These are phyloP conservation scores for Timema cristinae DNA, from an alignment of 2,888 invertebrate genomes.

Conservation along the genomic window DNA sequence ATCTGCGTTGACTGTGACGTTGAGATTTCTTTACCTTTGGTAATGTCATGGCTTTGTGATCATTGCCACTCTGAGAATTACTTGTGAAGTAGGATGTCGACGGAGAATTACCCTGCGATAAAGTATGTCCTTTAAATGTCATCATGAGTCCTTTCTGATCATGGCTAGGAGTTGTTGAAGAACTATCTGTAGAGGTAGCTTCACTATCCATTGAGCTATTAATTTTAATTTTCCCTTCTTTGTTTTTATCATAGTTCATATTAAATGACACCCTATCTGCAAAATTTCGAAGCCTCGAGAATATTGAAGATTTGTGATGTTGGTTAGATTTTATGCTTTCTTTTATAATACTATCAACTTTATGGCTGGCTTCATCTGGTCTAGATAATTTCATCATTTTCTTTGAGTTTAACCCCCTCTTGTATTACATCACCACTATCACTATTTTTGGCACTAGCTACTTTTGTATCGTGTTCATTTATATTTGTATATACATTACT, in stretches of 20 bases:
- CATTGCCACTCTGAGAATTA: slow-evolving; percentile 24
- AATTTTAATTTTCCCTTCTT: slow-evolving; percentile 30
- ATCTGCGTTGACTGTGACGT: slow-evolving; percentile 41
- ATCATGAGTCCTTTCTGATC: slow-evolving; percentile 33
- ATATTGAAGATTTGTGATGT: slow-evolving; percentile 45
- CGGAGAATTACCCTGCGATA: slow-evolving; percentile 17
- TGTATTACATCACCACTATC: too few relatives aligned
- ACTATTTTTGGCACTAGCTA: too few relatives aligned
- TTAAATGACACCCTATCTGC: slow-evolving; percentile 49
- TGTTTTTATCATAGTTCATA: slow-evolving; percentile 48
- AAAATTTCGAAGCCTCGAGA: slow-evolving; percentile 51
- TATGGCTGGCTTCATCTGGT: not conserved
- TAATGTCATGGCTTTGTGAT: slow-evolving; percentile 43
- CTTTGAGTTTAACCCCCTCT: too few relatives aligned
- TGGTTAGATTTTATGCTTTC: slow-evolving; percentile 37
- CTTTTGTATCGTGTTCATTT: too few relatives aligned
- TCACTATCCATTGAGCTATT: not conserved
- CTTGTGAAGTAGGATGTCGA: slow-evolving; percentile 28
- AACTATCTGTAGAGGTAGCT: not conserved
- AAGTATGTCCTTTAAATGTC: slow-evolving; percentile 4
- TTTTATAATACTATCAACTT: not conserved
- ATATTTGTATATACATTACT: too few relatives aligned
- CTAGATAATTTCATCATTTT: not conserved
- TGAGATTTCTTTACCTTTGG: slow-evolving; percentile 42
- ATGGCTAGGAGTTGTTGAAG: slow-evolving; percentile 27